phyloP scores from a whole-genome alignment of 2,797 vertebrate genomes.

The Lateolabrax maculatus region DNA sequence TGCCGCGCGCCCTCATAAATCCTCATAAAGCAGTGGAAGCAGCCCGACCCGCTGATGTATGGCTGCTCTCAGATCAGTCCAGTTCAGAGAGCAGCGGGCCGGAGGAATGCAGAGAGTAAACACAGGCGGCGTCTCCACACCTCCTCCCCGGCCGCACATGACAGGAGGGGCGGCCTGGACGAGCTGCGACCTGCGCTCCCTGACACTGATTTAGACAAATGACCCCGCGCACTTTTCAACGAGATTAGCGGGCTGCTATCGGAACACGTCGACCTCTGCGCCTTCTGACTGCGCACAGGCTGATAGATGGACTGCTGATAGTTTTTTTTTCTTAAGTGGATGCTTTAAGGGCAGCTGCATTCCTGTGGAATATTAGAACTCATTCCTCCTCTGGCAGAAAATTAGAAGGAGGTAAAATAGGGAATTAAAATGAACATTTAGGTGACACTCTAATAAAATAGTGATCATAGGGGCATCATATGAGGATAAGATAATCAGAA shows the following conservation, averaged over 20 bases:
- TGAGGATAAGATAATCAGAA: neutral
- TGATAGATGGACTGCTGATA: constrained; percentile 42
- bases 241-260: constrained; percentile 58
- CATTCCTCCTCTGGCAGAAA: neutral
- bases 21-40: constrained; percentile 32
- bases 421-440: neutral
- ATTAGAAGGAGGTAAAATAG: neutral
- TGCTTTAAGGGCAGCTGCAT: constrained; percentile 13
- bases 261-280: constrained; percentile 46
- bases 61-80: constrained; percentile 41
- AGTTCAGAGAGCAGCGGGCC: constrained; percentile 47
- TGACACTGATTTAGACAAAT: constrained; percentile 91
- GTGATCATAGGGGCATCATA: too few species aligned
- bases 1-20: constrained; percentile 33
- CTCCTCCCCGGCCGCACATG: constrained; percentile 74
- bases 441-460: neutral
- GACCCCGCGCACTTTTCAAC: constrained; percentile 65
- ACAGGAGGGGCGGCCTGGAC: constrained; percentile 79
- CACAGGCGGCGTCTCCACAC: constrained; percentile 77
- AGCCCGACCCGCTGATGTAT: constrained; percentile 45
- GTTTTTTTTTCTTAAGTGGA: constrained; percentile 21
- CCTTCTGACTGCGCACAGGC: neutral
- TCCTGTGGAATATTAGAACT: neutral
- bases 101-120: constrained; percentile 77
- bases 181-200: constrained; percentile 77